phyloP scores from a whole-genome alignment of 2,797 vertebrate genomes.

The Poecile montanus region DNA sequence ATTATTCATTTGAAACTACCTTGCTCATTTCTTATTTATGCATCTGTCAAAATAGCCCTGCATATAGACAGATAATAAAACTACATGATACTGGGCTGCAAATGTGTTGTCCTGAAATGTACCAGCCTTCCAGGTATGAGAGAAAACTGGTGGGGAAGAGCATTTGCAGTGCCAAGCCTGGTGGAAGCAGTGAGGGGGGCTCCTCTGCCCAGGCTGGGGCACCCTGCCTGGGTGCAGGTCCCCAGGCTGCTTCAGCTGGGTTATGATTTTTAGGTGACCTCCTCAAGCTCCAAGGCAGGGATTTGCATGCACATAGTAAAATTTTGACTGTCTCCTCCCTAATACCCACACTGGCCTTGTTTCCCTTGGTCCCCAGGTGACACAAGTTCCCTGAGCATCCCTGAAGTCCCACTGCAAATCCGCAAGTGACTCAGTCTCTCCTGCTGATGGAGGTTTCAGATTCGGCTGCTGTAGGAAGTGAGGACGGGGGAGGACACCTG shows the following conservation, averaged over 20 bases:
- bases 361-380: neutral
- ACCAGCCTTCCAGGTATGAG: neutral
- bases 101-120: neutral
- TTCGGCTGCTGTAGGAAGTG: neutral
- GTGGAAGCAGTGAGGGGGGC: neutral
- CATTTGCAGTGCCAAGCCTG: accelerated
- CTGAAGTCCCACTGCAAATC: neutral
- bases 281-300: neutral
- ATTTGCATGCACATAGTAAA: neutral
- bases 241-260: neutral
- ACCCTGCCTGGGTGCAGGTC: neutral
- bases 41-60: neutral
- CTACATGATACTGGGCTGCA: neutral
- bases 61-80: neutral
- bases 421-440: accelerated
- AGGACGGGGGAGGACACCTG: neutral
- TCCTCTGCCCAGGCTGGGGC: neutral
- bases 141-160: neutral
- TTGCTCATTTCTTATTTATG: conserved; percentile 38
- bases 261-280: neutral
- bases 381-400: neutral
- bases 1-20: conserved; percentile 28
- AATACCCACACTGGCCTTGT: neutral
- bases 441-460: neutral
- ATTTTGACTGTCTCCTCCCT: neutral